A percentile compares a stretch with the other conserved stretches of the same genome.
Conservation (phyloP, 2,888 invertebrate genomes). For the Epirrita christyi region DNA sequence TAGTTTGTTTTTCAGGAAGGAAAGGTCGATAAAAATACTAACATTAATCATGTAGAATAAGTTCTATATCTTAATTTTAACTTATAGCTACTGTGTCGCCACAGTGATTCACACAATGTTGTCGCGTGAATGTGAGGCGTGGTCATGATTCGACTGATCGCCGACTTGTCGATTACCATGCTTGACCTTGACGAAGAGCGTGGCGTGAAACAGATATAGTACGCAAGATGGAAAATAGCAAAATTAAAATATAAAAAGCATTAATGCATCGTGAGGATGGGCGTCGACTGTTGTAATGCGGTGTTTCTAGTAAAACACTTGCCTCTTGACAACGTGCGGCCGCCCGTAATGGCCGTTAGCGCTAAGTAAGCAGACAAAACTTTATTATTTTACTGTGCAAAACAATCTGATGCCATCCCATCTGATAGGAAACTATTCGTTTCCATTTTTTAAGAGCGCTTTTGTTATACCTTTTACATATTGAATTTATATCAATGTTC, state of each 20-base stretch:
- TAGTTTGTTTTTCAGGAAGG: conserved; percentile 87
- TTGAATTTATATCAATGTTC: conserved; percentile 6
- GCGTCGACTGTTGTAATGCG: conserved; percentile 76
- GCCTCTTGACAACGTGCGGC: conserved; percentile 84
- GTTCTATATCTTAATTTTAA: conserved; percentile 64
- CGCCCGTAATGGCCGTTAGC: conserved; percentile 84
- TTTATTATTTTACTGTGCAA: conserved; percentile 53
- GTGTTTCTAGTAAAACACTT: conserved; percentile 84
- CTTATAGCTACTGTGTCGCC: conserved; percentile 56
- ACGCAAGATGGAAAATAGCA: conserved; percentile 71
- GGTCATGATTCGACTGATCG: conserved; percentile 47
- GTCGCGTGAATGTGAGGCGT: conserved; percentile 60
- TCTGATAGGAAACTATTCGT: conserved; percentile 2
- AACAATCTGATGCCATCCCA: conserved; percentile 15
- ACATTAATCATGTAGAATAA: conserved; percentile 83
- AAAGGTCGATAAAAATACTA: conserved; percentile 93
- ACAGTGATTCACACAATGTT: conserved; percentile 55
- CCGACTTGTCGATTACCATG: conserved; percentile 65
- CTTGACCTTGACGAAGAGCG: conserved; percentile 48
- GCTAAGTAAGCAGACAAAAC: conserved; percentile 80
- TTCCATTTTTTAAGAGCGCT: conserved; percentile 3
- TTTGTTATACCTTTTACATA: not conserved
- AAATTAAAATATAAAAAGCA: conserved; percentile 80
- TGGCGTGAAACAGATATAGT: conserved; percentile 62
- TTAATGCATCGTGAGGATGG: conserved; percentile 83